phyloP scores from a whole-genome alignment of 2,113 vertebrate species.

The Hylia prasina region DNA sequence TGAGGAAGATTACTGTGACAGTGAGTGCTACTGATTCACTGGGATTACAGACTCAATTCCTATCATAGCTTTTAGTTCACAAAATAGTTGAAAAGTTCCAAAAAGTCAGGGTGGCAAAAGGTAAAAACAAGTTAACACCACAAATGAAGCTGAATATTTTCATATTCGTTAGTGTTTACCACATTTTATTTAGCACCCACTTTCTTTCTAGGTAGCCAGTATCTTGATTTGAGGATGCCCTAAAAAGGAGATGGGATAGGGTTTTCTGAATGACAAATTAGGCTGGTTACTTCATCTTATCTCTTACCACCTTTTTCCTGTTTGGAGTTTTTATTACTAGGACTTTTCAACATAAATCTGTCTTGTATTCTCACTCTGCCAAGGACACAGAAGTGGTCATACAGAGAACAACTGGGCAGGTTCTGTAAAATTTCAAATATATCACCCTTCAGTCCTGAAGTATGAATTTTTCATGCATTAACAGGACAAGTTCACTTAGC shows the following conservation, averaged over 20 bases:
- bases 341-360: background rate
- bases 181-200: background rate
- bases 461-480: background rate
- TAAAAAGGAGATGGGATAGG: background rate
- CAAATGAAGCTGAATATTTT: background rate
- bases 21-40: constrained; percentile 63
- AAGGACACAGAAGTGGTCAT: background rate
- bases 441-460: background rate
- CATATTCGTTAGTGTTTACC: background rate
- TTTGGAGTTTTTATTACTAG: background rate
- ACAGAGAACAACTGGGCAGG: background rate
- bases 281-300: background rate
- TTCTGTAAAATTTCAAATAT: background rate
- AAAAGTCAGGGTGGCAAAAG: background rate
- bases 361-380: background rate
- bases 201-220: background rate
- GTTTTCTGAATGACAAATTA: background rate
- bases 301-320: background rate
- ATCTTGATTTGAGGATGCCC: background rate
- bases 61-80: background rate
- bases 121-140: background rate
- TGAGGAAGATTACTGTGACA: constrained; percentile 36
- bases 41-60: constrained; percentile 11
- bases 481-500: background rate
- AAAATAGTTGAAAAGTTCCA: background rate